Percentiles rank a stretch among this genome's conserved stretches.
Evolutionary conservation across 2,888 invertebrate genomes (phyloP).

Genomic region (Holacanthella duospinosa): DNA sequence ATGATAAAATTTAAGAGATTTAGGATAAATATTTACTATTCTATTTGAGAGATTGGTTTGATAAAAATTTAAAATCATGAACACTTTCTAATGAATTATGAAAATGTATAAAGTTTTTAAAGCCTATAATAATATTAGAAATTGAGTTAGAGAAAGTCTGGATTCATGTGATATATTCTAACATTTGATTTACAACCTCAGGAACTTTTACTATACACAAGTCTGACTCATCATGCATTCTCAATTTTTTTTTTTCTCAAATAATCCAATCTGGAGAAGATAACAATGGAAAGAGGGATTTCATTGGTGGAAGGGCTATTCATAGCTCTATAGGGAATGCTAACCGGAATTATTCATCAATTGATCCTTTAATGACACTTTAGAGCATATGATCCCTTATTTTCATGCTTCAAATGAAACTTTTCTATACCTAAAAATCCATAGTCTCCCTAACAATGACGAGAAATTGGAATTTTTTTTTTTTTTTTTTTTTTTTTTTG

Average conservation of each 20-base stretch:
- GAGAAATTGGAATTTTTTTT: no score
- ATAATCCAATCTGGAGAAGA: neutral
- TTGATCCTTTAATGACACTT: neutral
- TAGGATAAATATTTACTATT: no score
- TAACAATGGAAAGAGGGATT: neutral
- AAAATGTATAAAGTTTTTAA: neutral
- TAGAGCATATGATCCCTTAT: no score
- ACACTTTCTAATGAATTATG: neutral
- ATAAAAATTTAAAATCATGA: neutral
- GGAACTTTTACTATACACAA: neutral
- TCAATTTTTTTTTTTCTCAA: neutral
- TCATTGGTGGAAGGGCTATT: no score
- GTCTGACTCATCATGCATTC: constrained; percentile 2
- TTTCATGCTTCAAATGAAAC: no score
- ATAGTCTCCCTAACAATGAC: no score
- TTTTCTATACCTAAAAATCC: no score
- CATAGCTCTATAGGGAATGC: neutral
- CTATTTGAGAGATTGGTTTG: no score
- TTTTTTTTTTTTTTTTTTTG: no score
- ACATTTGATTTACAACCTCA: constrained; percentile 1
- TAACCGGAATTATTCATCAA: neutral
- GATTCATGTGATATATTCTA: neutral
- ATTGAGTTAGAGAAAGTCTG: no score
- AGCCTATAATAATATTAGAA: no score
- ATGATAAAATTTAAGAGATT: no score